phyloP scores from a whole-genome alignment of 2,888 invertebrate genomes.

The Leucozona laternaria region DNA sequence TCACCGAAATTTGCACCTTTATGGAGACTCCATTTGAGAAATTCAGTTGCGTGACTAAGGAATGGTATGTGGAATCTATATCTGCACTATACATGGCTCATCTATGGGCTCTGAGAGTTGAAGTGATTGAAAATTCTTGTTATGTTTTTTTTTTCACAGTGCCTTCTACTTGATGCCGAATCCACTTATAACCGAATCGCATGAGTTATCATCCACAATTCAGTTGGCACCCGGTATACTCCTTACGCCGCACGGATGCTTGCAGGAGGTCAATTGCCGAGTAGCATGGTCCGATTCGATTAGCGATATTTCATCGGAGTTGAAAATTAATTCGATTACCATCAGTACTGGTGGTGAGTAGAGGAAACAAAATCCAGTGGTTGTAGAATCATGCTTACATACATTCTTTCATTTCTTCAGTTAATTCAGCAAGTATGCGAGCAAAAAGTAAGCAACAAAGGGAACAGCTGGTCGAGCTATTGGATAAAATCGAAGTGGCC shows the following conservation, averaged over 20 bases:
- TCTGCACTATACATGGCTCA: not conserved
- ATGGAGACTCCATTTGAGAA: constrained; percentile 80
- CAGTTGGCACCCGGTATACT: constrained; percentile 82
- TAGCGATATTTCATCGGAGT: constrained; percentile 79
- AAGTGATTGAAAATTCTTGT: constrained; percentile 39
- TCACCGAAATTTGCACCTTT: constrained; percentile 80
- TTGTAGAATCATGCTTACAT: not conserved
- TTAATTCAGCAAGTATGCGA: constrained; percentile 79
- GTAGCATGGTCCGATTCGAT: constrained; percentile 82
- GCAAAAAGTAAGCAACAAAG: constrained; percentile 79
- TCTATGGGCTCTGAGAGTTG: not conserved
- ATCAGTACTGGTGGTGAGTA: constrained; percentile 81
- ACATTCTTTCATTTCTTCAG: constrained; percentile 76
- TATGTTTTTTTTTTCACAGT: constrained; percentile 67
- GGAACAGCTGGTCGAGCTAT: constrained; percentile 80
- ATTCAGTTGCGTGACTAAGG: constrained; percentile 79
- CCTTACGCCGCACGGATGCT: constrained; percentile 81
- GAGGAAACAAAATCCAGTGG: not conserved
- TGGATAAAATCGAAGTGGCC: constrained; percentile 80
- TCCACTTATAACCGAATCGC: constrained; percentile 81
- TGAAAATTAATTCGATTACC: constrained; percentile 81
- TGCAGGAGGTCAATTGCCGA: constrained; percentile 81
- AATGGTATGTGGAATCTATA: constrained; percentile 78
- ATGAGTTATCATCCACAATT: constrained; percentile 80
- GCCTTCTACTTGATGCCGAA: constrained; percentile 81